phyloP scores from a whole-genome alignment of 2,888 invertebrate genomes.

The Epicampocera succincta region DNA sequence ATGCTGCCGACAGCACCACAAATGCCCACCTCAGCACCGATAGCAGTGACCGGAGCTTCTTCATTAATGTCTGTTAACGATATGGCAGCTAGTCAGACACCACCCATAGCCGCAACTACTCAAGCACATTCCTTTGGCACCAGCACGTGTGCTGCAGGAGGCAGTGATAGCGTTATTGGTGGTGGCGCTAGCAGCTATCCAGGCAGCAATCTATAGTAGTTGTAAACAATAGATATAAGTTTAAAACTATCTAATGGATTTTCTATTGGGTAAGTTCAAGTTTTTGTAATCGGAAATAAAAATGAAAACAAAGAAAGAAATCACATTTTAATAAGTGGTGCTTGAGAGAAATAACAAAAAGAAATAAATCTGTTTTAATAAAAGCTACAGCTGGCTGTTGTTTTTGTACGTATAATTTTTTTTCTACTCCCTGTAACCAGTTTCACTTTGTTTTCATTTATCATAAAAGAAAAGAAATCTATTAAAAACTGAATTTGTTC shows the following conservation, averaged over 20 bases:
- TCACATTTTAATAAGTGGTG: constrained; percentile 64
- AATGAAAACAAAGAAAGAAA: constrained; percentile 27
- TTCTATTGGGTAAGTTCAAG: constrained; percentile 49
- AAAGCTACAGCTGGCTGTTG: constrained; percentile 70
- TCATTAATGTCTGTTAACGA: constrained; percentile 63
- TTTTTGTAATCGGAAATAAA: constrained; percentile 27
- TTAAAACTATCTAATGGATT: constrained; percentile 16
- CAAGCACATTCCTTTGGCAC: constrained; percentile 64
- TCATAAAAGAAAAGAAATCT: neutral
- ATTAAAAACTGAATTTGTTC: constrained; percentile 1
- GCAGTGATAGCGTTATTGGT: neutral
- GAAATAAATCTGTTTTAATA: constrained; percentile 54
- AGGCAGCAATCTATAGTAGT: constrained; percentile 62
- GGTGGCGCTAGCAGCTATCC: constrained; percentile 59
- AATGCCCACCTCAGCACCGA: constrained; percentile 74
- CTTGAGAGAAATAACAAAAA: constrained; percentile 62
- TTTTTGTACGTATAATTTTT: constrained; percentile 55
- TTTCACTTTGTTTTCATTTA: constrained; percentile 43
- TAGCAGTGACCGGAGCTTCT: constrained; percentile 70
- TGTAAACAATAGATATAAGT: constrained; percentile 10
- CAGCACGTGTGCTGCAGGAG: constrained; percentile 30
- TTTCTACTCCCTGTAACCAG: constrained; percentile 6
- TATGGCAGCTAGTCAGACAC: constrained; percentile 63
- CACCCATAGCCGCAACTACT: constrained; percentile 54
- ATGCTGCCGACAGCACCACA: constrained; percentile 70